Evolutionary conservation across 2,888 invertebrate genomes (phyloP).

Genomic region (Microctonus brassicae): DNA sequence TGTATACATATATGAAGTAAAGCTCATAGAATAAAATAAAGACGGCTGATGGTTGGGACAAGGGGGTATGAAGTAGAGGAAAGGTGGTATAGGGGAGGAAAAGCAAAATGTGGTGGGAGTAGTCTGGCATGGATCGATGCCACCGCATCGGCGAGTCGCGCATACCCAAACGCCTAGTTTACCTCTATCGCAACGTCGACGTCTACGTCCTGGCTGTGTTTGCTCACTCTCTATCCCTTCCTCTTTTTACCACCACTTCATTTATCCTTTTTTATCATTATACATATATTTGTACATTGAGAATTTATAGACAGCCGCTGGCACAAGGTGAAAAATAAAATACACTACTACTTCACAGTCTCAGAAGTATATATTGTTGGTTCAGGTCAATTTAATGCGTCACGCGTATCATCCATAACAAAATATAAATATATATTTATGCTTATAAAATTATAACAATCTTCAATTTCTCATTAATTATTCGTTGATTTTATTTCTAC

Average conservation of each 20-base stretch:
- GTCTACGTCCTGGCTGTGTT: conserved; percentile 39
- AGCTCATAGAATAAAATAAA: conserved; percentile 18
- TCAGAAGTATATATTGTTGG: no score
- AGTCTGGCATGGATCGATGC: conserved; percentile 60
- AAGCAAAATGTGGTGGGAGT: conserved; percentile 31
- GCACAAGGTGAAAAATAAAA: background rate
- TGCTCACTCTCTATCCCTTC: conserved; percentile 7
- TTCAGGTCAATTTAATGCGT: conserved; percentile 34
- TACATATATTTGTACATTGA: background rate
- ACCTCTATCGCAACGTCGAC: conserved; percentile 32
- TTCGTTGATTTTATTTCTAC: background rate
- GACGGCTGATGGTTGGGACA: conserved; percentile 23
- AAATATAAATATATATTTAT: no score
- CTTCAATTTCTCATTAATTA: conserved; percentile 17
- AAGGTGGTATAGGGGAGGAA: conserved; percentile 32
- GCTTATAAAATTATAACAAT: no score
- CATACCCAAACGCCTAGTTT: conserved; percentile 31
- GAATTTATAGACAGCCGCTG: background rate
- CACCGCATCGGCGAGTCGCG: conserved; percentile 49
- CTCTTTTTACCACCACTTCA: conserved; percentile 26
- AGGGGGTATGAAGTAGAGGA: conserved; percentile 24
- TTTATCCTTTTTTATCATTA: background rate
- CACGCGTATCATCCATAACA: conserved; percentile 34
- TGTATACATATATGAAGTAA: background rate
- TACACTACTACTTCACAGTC: conserved; percentile 4